phyloP scores from a whole-genome alignment of 53 echinoderm and acorn worm genomes.

The Echinometra lucunter region DNA sequence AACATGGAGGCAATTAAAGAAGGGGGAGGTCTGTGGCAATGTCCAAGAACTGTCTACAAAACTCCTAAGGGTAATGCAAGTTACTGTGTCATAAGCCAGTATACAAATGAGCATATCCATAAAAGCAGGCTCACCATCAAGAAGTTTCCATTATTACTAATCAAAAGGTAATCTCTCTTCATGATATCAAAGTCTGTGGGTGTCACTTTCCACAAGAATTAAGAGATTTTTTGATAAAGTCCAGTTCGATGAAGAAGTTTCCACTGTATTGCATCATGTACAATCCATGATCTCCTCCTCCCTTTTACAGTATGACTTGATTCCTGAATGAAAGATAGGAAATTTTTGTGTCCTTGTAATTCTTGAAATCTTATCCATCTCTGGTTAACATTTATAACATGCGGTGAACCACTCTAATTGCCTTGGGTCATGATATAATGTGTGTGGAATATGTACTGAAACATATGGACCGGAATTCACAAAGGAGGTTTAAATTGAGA shows the following conservation, averaged over 20 bases:
- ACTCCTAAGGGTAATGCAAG: not conserved
- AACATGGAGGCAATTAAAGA: not conserved
- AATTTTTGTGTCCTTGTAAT: not conserved
- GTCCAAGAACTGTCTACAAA: too few species aligned
- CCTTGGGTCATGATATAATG: not conserved
- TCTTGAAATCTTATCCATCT: not conserved
- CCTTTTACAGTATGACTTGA: slow-evolving; percentile 45
- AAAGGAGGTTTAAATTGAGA: too few species aligned
- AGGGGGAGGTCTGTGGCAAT: too few species aligned
- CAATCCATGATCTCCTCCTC: slow-evolving; percentile 51
- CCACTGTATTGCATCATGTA: slow-evolving; percentile 1
- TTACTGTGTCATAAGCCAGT: not conserved
- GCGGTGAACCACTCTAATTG: not conserved
- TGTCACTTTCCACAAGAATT: not conserved
- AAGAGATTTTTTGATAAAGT: not conserved
- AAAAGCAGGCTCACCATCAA: not conserved
- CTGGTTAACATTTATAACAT: too few species aligned
- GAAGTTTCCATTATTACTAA: not conserved
- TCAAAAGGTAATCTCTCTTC: not conserved
- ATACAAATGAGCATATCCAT: not conserved
- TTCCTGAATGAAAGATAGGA: not conserved
- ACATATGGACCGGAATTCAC: not conserved
- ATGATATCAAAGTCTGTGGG: not conserved
- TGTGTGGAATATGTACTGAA: not conserved
- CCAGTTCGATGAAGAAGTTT: not conserved